Percentiles rank a stretch among this genome's conserved stretches.
phyloP scores from a whole-genome alignment of 2,113 vertebrate species.

The Zosterops borbonicus region DNA sequence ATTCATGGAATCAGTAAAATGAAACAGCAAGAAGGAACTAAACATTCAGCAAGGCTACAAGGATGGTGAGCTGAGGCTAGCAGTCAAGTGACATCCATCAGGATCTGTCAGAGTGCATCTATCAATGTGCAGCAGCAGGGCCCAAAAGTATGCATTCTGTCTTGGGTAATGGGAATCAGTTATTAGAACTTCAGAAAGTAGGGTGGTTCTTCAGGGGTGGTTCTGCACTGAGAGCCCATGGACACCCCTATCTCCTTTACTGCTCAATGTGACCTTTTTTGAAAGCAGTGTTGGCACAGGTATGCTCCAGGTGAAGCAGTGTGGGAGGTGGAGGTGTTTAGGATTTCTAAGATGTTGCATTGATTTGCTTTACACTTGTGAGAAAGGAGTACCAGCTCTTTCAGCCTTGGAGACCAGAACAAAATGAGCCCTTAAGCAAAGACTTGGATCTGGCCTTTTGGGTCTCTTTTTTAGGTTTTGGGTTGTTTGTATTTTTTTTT shows the following conservation, averaged over 20 bases:
- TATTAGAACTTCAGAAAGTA: background rate
- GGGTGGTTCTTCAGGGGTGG: background rate
- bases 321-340: background rate
- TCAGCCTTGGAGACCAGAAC: background rate
- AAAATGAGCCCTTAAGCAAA: background rate
- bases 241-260: background rate
- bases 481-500: background rate
- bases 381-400: background rate
- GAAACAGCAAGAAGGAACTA: background rate
- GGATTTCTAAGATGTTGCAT: background rate
- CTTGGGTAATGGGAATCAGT: background rate
- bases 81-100: background rate
- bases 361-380: background rate
- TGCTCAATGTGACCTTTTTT: background rate
- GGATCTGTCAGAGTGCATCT: background rate
- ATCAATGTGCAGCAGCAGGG: background rate
- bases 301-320: background rate
- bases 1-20: background rate
- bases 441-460: background rate
- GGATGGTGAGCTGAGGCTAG: background rate
- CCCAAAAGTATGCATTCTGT: background rate
- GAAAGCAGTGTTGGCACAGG: background rate
- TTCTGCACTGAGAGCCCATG: background rate
- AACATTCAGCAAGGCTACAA: background rate
- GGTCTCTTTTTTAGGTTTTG: background rate